phyloP scores from a whole-genome alignment of 2,113 vertebrate species.

The Zingel zingel region DNA sequence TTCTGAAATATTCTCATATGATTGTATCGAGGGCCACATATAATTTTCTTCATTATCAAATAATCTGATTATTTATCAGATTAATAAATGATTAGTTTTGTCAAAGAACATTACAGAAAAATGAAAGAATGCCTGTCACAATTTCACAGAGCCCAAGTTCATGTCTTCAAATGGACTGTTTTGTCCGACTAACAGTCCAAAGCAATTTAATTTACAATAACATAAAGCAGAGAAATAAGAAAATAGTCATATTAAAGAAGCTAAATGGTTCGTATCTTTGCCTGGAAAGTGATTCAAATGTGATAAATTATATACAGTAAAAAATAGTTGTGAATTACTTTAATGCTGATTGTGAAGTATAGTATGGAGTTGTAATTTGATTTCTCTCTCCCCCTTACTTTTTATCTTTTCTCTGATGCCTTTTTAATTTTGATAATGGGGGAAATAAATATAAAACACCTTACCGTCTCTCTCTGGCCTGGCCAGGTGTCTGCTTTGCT shows the following conservation, averaged over 20 bases:
- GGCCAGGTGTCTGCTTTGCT: constrained; percentile 90
- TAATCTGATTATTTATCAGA: neutral
- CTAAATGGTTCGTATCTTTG: neutral
- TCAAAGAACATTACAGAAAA: neutral
- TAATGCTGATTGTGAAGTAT: neutral
- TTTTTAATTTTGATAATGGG: neutral
- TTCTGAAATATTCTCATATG: neutral
- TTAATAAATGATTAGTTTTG: neutral
- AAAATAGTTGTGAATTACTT: neutral
- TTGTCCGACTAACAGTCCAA: neutral
- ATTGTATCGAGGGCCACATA: neutral
- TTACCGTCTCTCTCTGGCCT: constrained; percentile 9
- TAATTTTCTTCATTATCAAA: neutral
- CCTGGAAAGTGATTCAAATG: neutral
- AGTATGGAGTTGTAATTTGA: neutral
- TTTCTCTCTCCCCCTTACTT: neutral
- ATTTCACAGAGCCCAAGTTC: neutral
- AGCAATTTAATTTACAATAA: neutral
- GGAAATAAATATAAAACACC: neutral
- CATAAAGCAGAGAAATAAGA: neutral
- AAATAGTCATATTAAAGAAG: neutral
- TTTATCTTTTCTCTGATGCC: neutral
- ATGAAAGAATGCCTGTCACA: neutral
- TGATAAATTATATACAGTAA: neutral
- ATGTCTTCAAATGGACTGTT: no score